Base-by-base conservation (phyloP, 2,888 invertebrate genomes). In the Frankliniella fusca region DNA sequence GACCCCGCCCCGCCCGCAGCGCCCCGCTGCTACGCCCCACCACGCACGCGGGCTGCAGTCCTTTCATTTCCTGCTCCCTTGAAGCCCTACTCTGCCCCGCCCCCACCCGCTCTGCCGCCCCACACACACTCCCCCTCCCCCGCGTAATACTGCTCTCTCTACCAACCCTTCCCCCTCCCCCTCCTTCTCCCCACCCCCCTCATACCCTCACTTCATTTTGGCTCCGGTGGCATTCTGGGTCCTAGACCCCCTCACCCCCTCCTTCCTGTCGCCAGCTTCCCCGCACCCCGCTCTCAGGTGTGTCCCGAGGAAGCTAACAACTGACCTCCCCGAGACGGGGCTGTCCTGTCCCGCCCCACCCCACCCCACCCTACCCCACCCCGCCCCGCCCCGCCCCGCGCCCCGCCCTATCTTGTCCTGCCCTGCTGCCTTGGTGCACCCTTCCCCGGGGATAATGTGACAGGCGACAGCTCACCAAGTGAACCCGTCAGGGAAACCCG, bases 61-160 rank as follows among this genome's bases (percentile, higher is more conserved):
- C 70, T 76, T 76, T 76, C 70, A 76, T 76, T 76, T 76, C 70
- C 70, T 76, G 70, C 12, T 76, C 70, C 70, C 70, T 76, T 76
- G 23, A 76, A 23, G 70, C 23, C 70, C 23, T 38, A 5, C 38
- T n/a, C n/a, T 38, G 38, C 38, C 38, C 38, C 38, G 38, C 38
- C 38, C 38, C 38, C n/a, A n/a, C n/a, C n/a, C n/a, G n/a, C n/a
- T 38, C 5, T 38, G 2, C 38, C 5, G 3, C 38, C 38, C 38
- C 38, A 38, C 38, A n/a, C n/a, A n/a, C n/a, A 70, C 23, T n/a
- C 11, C 70, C 11, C 23, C 7, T 12, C 27, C 27, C 23, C 12
- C 23, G 54, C 54, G 61, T 61, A 11, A 61, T n/a, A n/a, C 61
- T 5, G 23, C 23, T 27, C 23, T 7, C 61, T n/a, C 54, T 3